phyloP scores from a whole-genome alignment of 1,140 invertebrate genomes.

The Microplitis demolitor region DNA sequence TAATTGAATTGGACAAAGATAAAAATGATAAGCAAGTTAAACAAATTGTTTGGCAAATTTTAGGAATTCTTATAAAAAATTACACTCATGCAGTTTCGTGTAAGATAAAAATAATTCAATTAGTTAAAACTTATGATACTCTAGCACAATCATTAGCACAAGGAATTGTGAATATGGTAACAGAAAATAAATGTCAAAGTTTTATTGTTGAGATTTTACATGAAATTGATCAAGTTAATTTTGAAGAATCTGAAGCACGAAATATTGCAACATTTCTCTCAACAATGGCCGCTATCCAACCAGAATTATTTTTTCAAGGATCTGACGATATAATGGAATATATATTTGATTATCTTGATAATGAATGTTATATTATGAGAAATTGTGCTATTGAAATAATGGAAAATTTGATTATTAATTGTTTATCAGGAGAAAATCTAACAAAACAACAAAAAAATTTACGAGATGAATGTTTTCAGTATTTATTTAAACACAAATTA shows the following conservation, averaged over 20 bases:
- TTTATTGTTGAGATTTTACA: conserved; percentile 74
- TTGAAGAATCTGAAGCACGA: conserved; percentile 65
- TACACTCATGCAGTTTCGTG: conserved; percentile 78
- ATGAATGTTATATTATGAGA: conserved; percentile 78
- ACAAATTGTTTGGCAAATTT: conserved; percentile 65
- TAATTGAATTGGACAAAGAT: conserved; percentile 71
- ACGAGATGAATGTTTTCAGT: conserved; percentile 75
- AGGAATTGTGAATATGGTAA: conserved; percentile 70
- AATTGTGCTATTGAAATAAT: conserved; percentile 82
- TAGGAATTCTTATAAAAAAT: conserved; percentile 79
- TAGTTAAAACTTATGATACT: conserved; percentile 76
- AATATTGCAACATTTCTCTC: conserved; percentile 72
- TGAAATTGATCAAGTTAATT: conserved; percentile 71
- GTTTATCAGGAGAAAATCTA: conserved; percentile 73
- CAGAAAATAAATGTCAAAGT: conserved; percentile 67
- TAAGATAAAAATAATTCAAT: conserved; percentile 71
- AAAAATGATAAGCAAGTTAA: conserved; percentile 13
- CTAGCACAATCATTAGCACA: conserved; percentile 70
- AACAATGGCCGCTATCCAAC: conserved; percentile 69
- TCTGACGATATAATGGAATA: conserved; percentile 64
- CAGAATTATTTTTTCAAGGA: conserved; percentile 69
- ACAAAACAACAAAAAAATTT: conserved; percentile 68
- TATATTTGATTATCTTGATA: conserved; percentile 51
- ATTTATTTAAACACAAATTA: conserved; percentile 79
- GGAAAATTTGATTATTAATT: conserved; percentile 73